Percentiles rank a stretch among this genome's conserved stretches.
phyloP scores from a whole-genome alignment of 1,140 invertebrate genomes.

The Drosophila insularis region DNA sequence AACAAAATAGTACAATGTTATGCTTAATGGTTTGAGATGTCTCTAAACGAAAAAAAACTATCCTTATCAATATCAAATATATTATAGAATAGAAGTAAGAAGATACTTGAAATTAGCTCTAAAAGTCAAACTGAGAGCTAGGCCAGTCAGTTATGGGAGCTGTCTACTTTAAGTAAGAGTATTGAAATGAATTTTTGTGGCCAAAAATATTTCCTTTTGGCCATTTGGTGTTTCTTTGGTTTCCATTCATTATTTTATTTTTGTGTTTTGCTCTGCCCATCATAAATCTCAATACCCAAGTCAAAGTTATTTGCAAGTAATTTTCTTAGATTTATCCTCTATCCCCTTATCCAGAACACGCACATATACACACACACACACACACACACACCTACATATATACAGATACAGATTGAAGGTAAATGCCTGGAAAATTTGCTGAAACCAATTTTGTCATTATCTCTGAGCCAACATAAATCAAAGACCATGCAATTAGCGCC shows the following conservation, averaged over 20 bases:
- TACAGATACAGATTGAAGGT: neutral
- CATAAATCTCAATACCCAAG: constrained; percentile 9
- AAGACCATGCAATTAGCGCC: constrained; percentile 57
- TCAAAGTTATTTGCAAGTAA: constrained; percentile 10
- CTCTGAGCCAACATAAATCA: constrained; percentile 55
- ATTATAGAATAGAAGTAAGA: too few species aligned
- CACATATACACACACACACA: constrained; percentile 19
- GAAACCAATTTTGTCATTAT: constrained; percentile 59
- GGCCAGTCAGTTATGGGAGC: too few species aligned
- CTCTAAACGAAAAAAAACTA: too few species aligned
- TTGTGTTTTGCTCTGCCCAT: neutral
- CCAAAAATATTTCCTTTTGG: neutral
- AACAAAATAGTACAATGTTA: too few species aligned
- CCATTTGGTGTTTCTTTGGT: neutral
- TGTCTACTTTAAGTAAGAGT: too few species aligned
- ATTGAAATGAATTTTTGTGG: neutral
- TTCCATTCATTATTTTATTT: neutral
- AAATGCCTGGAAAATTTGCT: constrained; percentile 19
- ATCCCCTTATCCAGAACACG: neutral
- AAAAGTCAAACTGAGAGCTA: too few species aligned
- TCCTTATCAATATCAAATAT: too few species aligned
- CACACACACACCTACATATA: constrained; percentile 32
- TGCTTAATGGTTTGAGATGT: too few species aligned
- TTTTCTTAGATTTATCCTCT: constrained; percentile 6
- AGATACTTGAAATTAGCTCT: too few species aligned